Evolutionary conservation across 2,113 vertebrate species (phyloP), one percentile per base, ranked within the genome.

Genomic region (Mus pahari): DNA sequence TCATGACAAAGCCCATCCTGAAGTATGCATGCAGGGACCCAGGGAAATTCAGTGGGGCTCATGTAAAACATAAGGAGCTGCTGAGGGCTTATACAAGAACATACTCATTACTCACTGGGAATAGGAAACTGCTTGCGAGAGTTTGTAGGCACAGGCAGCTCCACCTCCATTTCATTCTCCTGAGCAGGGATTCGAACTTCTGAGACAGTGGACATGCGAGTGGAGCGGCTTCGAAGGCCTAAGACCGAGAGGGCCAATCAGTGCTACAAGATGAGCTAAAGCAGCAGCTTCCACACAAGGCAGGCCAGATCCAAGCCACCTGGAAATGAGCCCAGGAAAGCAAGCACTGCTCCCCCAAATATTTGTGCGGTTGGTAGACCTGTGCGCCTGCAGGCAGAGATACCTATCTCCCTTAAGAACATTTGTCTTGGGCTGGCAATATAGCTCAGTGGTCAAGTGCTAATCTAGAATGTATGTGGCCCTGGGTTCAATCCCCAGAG

Each of bases 161-260:
- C 98, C 66, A 98, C 95, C 17, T 97, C 92, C 98, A 98, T 98
- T n/a, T 98, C 97, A 50, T 98, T 98, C 73, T 98, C 98, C 53
- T 96, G 96, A 94, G 96, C 50, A 81, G 8, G 42, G 36, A 97
- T 75, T 7, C 55, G 97, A 24, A 94, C 74, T 94, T 99, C 98
- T 45, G 98, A 7, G 73, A 98, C 96, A 45, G 97, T 84, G 55
- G 97, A 98, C 98, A 99, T 98, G 48, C 98, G 98, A 78, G 84
- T 95, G 66, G 97, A 98, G 5, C 95, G 98, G 78, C 98, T 96
- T 64, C 98, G 98, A 7, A 97, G 58, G 91, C 96, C 99, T 99
- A 50, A 22, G 17, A 48, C 2, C 2, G 90, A 5, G 3, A 64
- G 9, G 5, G 55, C 33, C 71, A 28, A 19, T 92, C 39, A 92